Evolutionary conservation across 1,140 invertebrate species (phyloP).

Genomic region (Bombus pyrosoma): DNA sequence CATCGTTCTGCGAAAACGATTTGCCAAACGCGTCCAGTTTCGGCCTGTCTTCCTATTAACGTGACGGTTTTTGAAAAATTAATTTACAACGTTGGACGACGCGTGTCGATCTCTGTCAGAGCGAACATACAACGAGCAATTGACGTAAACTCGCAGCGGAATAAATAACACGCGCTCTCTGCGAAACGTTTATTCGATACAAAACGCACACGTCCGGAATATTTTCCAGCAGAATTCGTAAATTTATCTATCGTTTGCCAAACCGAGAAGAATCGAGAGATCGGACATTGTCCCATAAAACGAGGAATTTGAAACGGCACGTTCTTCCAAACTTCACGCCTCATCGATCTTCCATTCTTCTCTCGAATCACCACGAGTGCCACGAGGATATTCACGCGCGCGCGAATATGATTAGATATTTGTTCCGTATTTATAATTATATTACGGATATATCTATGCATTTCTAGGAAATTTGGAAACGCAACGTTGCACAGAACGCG

Average conservation of each 20-base stretch:
- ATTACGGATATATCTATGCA: too few relatives aligned
- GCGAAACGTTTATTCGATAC: background rate
- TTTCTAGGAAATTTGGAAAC: too few relatives aligned
- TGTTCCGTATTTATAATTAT: too few relatives aligned
- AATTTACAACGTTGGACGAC: background rate
- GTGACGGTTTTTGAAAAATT: constrained; percentile 29
- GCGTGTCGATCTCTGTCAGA: constrained; percentile 16
- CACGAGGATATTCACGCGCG: too few relatives aligned
- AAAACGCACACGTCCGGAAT: background rate
- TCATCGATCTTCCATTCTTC: too few relatives aligned
- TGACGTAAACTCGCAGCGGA: constrained; percentile 13
- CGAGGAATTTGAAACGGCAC: background rate
- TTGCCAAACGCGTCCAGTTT: background rate
- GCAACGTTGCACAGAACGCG: too few relatives aligned
- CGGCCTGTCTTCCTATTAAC: background rate
- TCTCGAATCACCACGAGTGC: too few relatives aligned
- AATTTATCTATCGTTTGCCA: background rate
- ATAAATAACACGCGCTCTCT: constrained; percentile 8
- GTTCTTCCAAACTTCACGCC: background rate
- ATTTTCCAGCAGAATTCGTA: background rate
- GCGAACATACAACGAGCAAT: background rate
- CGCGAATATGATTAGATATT: too few relatives aligned
- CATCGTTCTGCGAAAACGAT: background rate
- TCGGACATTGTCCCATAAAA: background rate
- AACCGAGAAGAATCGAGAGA: background rate